Percentiles rank a stretch among this genome's conserved stretches.
These are phyloP conservation scores for Mastomys natalensis DNA, from an alignment of 2,113 vertebrate species.

Conservation along the genomic window DNA sequence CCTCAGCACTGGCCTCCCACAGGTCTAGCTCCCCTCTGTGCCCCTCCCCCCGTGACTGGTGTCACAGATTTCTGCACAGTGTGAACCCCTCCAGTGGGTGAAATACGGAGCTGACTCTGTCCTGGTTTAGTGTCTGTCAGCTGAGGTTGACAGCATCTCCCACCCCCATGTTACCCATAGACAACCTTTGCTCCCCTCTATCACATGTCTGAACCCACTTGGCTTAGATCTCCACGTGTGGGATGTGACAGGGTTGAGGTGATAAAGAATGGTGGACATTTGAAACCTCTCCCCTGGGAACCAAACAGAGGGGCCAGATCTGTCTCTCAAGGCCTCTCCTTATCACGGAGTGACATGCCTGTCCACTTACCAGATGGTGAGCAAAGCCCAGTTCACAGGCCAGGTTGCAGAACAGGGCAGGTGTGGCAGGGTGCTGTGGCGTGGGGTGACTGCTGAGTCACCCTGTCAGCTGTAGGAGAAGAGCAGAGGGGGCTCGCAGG, in stretches of 20 bases:
- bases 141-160: not conserved
- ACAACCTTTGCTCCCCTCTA: not conserved
- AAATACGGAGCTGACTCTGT: not conserved
- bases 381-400: not conserved
- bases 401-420: not conserved
- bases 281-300: not conserved
- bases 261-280: no score
- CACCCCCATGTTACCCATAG: fast-evolving
- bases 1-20: not conserved
- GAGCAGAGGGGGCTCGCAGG: not conserved
- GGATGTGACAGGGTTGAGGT: not conserved
- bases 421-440: not conserved
- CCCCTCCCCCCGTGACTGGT: fast-evolving
- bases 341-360: not conserved
- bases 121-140: not conserved
- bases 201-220: not conserved
- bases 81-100: not conserved
- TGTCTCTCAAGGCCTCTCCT: not conserved
- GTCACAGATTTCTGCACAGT: not conserved
- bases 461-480: not conserved
- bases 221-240: not conserved
- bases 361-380: fast-evolving
- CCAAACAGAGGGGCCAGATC: not conserved
- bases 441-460: not conserved
- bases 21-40: no score